Evolutionary conservation across 2,888 invertebrate species (phyloP).

Genomic region (Gibbula magus): DNA sequence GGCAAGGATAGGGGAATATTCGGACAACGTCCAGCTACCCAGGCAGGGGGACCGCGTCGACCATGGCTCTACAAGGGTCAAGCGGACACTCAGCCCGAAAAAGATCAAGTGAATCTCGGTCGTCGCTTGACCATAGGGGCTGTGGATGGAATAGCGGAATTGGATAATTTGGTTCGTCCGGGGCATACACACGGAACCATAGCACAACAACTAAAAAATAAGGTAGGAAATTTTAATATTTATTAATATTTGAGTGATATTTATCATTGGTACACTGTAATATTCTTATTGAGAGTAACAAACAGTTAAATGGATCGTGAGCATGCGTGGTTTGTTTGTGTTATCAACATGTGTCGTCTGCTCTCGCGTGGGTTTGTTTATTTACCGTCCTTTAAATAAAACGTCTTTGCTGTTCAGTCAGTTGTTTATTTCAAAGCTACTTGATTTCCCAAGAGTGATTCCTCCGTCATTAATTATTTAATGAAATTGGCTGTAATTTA

Average conservation of each 20-base stretch:
- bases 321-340: background rate
- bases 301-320: background rate
- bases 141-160: conserved; percentile 66
- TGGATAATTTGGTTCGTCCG: conserved; percentile 54
- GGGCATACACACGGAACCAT: conserved; percentile 48
- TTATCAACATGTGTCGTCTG: conserved; percentile 13
- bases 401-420: conserved; percentile 5
- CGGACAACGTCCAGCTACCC: conserved; percentile 63
- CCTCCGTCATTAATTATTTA: background rate
- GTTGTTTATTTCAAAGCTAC: background rate
- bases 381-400: conserved; percentile 14
- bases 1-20: conserved; percentile 35
- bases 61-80: conserved; percentile 43
- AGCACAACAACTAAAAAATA: conserved; percentile 58
- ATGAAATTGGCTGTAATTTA: background rate
- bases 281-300: background rate
- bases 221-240: conserved; percentile 46
- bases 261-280: background rate
- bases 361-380: background rate
- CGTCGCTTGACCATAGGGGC: conserved; percentile 65
- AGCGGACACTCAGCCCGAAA: conserved; percentile 45
- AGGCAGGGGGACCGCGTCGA: conserved; percentile 59
- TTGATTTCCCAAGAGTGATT: background rate
- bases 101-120: conserved; percentile 54
- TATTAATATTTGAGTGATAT: background rate